Conservation (phyloP, 2,113 vertebrate genomes). For the Myiozetetes cayanensis region DNA sequence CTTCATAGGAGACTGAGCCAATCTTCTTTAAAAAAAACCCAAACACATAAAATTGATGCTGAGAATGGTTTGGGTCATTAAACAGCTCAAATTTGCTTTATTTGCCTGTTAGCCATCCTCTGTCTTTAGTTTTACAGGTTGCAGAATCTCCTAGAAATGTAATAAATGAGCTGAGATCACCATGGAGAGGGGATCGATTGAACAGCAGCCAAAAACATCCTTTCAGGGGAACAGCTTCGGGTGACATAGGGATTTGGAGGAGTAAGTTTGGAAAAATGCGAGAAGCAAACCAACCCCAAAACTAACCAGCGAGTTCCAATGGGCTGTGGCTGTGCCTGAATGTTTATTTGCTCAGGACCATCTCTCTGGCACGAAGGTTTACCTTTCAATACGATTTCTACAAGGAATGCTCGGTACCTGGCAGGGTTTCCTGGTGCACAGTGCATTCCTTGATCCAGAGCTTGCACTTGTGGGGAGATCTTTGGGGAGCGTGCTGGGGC, state of each 20-base stretch:
- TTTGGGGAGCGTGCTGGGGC: not conserved
- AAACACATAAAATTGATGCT: not conserved
- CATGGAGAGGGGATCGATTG: not conserved
- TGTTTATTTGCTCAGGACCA: not conserved
- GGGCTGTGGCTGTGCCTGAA: not conserved
- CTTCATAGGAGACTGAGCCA: not conserved
- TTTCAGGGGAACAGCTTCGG: not conserved
- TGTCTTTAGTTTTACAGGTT: not conserved
- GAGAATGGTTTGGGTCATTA: not conserved
- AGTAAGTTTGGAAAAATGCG: not conserved
- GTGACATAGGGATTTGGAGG: not conserved
- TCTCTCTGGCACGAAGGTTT: not conserved
- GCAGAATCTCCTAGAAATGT: constrained; percentile 9
- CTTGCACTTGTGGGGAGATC: not conserved
- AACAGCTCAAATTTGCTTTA: not conserved
- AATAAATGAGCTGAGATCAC: not conserved
- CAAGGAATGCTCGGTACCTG: not conserved
- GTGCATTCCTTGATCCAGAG: not conserved
- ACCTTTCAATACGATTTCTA: not conserved
- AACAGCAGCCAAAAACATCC: not conserved
- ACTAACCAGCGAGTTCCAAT: fast-evolving
- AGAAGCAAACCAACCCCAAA: not conserved
- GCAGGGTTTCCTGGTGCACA: fast-evolving
- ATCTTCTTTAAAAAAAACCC: not conserved
- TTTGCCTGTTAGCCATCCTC: not conserved